phyloP scores from a whole-genome alignment of 2,797 vertebrate species.

The Simalia tracyae region DNA sequence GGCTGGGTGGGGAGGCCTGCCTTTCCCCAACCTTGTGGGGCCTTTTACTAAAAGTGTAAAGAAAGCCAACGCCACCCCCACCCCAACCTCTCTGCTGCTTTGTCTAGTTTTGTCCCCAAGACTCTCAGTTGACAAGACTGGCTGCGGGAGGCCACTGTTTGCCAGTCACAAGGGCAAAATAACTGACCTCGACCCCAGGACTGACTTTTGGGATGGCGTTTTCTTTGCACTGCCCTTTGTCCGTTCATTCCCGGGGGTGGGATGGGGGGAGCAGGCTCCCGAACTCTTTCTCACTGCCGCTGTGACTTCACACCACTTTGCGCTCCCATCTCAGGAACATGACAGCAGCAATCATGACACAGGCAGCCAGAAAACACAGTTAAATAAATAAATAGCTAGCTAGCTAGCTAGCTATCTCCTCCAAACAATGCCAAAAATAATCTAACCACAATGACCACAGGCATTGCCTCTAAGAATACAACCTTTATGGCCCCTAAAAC shows the following conservation, averaged over 20 bases:
- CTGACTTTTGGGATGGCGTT: not conserved
- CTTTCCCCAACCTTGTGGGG: slow-evolving; percentile 10
- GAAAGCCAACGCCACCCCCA: not conserved
- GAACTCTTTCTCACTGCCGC: not conserved
- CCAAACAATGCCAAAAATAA: not conserved
- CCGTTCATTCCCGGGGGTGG: not conserved
- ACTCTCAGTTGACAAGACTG: not conserved
- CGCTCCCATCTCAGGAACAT: no score
- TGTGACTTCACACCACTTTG: not conserved
- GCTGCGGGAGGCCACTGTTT: not conserved
- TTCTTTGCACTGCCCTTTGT: not conserved
- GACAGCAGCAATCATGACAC: not conserved
- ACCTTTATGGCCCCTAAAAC: not conserved
- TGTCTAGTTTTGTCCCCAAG: not conserved
- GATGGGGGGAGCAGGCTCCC: not conserved
- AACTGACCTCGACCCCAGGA: slow-evolving; percentile 12
- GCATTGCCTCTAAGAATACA: not conserved
- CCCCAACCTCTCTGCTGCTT: not conserved
- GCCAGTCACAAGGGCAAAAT: not conserved
- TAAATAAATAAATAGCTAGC: no score
- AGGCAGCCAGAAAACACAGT: not conserved
- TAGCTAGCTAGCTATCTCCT: no score
- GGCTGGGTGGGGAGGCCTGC: not conserved
- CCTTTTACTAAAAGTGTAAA: not conserved
- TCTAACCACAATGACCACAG: not conserved